Evolutionary conservation across 2,797 vertebrate species (phyloP), one percentile per base, ranked within the genome.

Genomic region (Sorex maritimensis): DNA sequence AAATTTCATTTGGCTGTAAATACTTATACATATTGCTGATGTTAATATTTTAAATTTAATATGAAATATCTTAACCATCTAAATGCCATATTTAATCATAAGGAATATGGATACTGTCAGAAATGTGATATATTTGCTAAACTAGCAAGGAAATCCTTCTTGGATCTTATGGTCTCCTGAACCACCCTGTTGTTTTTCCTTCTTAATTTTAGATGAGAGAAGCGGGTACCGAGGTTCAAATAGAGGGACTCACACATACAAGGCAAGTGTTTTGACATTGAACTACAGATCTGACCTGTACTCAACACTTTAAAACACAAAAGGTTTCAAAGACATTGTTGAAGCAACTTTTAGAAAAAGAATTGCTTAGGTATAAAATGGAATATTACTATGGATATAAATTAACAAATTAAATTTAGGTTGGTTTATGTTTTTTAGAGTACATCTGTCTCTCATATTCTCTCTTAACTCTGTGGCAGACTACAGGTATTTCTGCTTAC

Each of bases 1-100:
- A 84, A 75, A 88, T 86, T 86, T 84, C 14, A 90, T 88, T 77
- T 30, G 19, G 7, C 86, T 78, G 72, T 91, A 30, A 41, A 55
- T 91, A 87, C 81, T 74, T 95, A 26, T 34, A 82, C n/a, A 75
- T 8, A 0, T 10, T 61, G n/a, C 38, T 85, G 24, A 87, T 67
- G 28, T 77, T 75, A 71, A 23, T 68, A 65, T 72, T 92, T 91
- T 46, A 69, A 82, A 91, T 49, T 87, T 26, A 91, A 83, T 71
- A 81, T 44, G 2, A 72, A 13, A 69, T 72, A 12, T 72, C 65
- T 86, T 84, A 38, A 73, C 55, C 49, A 85, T 55, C 67, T 44
- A 88, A 71, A 79, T 68, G 10, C 41, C 34, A 6, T 81, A 8
- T 86, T 78, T 34, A 81, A 84, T 12, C 86, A 34, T 61, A 17